phyloP scores from a whole-genome alignment of 2,797 vertebrate species.

The Lepilemur ruficaudatus region DNA sequence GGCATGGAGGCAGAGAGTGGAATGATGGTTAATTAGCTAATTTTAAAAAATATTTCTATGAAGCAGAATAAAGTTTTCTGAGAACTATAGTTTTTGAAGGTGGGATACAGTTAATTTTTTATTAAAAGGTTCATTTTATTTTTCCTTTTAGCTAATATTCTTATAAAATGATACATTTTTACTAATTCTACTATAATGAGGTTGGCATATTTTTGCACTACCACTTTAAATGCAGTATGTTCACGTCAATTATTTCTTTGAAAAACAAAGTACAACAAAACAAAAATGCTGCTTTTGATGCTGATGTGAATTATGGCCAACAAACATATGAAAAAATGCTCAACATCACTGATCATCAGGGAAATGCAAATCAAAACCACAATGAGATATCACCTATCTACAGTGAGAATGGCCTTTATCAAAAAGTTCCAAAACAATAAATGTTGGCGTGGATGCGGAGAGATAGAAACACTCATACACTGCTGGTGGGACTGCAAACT shows the following conservation, averaged over 20 bases:
- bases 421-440: too few relatives aligned
- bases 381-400: too few relatives aligned
- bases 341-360: too few relatives aligned
- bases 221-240: neutral
- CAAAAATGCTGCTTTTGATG: constrained; percentile 26
- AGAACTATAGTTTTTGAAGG: neutral
- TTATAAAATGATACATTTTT: neutral
- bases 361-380: too few relatives aligned
- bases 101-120: neutral
- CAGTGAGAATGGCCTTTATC: too few relatives aligned
- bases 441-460: too few relatives aligned
- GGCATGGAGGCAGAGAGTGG: neutral
- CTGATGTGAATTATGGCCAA: neutral
- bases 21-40: neutral
- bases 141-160: neutral
- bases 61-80: neutral
- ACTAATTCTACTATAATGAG: neutral
- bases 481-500: too few relatives aligned
- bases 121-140: neutral
- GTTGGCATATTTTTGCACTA: neutral
- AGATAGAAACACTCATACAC: too few relatives aligned
- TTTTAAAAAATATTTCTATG: constrained; percentile 26
- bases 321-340: too few relatives aligned
- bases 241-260: constrained; percentile 46
- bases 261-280: neutral